Evolutionary conservation across 1,140 invertebrate species (phyloP), one percentile per base, ranked within the genome.

Genomic region (Cyrtorhinus lividipennis): DNA sequence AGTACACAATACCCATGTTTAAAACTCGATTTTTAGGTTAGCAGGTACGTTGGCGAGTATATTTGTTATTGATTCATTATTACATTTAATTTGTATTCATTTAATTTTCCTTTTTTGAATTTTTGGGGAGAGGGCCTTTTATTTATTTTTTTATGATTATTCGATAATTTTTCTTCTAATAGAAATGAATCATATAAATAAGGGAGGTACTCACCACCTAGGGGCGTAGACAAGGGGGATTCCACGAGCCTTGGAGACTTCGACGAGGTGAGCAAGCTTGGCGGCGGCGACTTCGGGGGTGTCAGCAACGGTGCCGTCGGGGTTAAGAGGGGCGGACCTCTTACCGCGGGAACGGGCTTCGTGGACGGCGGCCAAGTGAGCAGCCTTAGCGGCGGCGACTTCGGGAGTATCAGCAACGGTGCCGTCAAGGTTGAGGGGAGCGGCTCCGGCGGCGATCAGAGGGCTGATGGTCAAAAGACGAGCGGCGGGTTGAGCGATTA

Each of bases 361-460:
- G 53, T 56, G 44, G 48, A 68, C 67, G 48, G 67, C 66, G 53
- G 69, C 68, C 45, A 70, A 70, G 60, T 69, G 59, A 64, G 64
- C 56, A 61, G 63, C 25, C 57, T 66, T 78, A 8, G 77, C 77
- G 56, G 75, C 72, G 2, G 74, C 73, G 10, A 78, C 77, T 71
- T 78, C 77, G 61, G 77, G 76, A 0, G 77, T 79, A 63, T 78
- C 77, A 61, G 77, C 74, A 0, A 78, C 75, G 45, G 66, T 73
- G 1, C 76, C 76, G 46, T 77, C 74, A 23, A 64, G 65, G 56
- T 65, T 65, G 1, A 81, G 64, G 15, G 66, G 65, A 24, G 66
- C 64, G 59, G 61, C 30, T 25, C 20, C 62, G 65, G 58, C 18
- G 24, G n/a, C 12, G 56, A 24, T 30, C 25, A 58, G 10, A 15